Evolutionary conservation across 2,888 invertebrate species (phyloP), one percentile per base, ranked within the genome.

Genomic region (Nephrotoma guestfalica): DNA sequence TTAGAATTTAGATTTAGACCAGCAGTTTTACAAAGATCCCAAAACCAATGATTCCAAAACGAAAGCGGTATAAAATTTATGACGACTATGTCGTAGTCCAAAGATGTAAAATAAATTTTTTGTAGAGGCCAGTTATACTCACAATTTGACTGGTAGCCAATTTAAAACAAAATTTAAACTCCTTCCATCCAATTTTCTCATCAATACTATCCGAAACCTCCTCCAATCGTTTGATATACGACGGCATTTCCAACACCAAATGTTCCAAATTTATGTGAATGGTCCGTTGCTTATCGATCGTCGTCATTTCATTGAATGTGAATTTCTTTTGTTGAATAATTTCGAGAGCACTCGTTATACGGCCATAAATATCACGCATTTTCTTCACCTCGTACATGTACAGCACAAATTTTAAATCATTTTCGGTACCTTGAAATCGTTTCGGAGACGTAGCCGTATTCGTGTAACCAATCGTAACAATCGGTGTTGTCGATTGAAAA

Each of bases 91-190:
- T 51, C 3, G n/a, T 51, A 57, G 5, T 11, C 6, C 5, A 43
- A 4, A 43, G 0, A 15, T 0, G 51, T n/a, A 4, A 71, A 57
- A 83, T 86, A 87, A 85, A 47, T 40, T 6, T 30, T 15, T 41
- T 83, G 30, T 85, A 43, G 13, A 86, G 2, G 30, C 1, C 47
- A n/a, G 47, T 13, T 84, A 30, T 45, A 94, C 95, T 43, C 42
- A 94, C 95, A 88, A 94, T 93, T 93, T 94, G 94, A 88, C 94
- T 94, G 41, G 93, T 93, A 41, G 93, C 93, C 84, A 93, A 91
- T 91, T 93, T 94, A 88, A 94, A 93, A 88, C 93, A 93, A 89
- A 94, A 94, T 89, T 94, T 93, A 89, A 94, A 94, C 88, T 94
- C 93, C 87, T 93, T 92, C 93, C 93, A 93, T 87, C 93, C 93